Conservation (phyloP, 35 echinoderm and acorn worm species). For the Heliocidaris tuberculata region DNA sequence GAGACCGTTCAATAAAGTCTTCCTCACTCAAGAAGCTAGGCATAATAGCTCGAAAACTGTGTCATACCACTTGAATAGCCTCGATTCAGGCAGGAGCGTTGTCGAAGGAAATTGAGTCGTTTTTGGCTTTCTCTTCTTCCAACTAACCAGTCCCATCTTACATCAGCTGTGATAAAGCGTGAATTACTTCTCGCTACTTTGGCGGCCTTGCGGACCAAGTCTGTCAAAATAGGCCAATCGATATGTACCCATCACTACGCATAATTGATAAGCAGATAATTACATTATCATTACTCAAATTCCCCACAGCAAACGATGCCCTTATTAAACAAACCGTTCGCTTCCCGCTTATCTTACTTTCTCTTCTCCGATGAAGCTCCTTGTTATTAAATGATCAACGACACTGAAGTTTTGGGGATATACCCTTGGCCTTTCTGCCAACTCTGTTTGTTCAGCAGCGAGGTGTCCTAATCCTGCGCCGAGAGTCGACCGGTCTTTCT, state of each 20-base stretch:
- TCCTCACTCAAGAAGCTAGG: slow-evolving; percentile 11
- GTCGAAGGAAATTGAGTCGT: slow-evolving; percentile 15
- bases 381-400: slow-evolving; percentile 35
- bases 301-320: slow-evolving; percentile 15
- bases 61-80: not conserved
- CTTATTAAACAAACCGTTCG: not conserved
- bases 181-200: slow-evolving; percentile 42
- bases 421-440: slow-evolving; percentile 34
- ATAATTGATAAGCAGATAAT: slow-evolving; percentile 56
- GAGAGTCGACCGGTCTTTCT: slow-evolving; percentile 2
- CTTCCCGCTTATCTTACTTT: not conserved
- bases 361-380: not conserved
- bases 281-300: slow-evolving; percentile 50
- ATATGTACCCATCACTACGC: slow-evolving; percentile 22
- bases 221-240: slow-evolving; percentile 50
- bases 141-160: not conserved
- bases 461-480: not conserved
- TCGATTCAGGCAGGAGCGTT: not conserved
- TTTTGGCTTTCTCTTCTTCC: not conserved
- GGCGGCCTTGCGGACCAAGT: slow-evolving; percentile 37
- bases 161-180: not conserved
- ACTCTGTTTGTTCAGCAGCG: slow-evolving; percentile 36
- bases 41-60: slow-evolving; percentile 34
- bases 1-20: slow-evolving; percentile 31
- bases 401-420: not conserved